Conservation (phyloP, 2,888 invertebrate species). For the Lumbricus terrestris region DNA sequence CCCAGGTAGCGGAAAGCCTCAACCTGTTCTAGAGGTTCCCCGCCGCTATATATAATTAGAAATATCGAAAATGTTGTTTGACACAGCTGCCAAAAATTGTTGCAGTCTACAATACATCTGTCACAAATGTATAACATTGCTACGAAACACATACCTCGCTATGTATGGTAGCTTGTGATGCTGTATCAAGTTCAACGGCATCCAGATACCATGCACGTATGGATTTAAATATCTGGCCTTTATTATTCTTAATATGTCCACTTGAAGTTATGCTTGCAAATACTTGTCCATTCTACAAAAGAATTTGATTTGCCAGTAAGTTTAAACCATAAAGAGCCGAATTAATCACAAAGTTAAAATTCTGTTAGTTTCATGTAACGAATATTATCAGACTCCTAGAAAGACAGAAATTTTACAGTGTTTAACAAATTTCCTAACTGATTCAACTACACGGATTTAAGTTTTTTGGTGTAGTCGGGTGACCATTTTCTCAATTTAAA, state of each 20-base stretch:
- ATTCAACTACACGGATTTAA: not conserved
- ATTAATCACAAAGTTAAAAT: not conserved
- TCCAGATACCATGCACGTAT: not conserved
- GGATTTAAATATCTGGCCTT: not conserved
- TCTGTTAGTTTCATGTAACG: not conserved
- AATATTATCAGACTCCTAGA: not conserved
- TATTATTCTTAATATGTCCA: not conserved
- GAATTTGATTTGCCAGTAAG: not conserved
- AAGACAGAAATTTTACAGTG: not conserved
- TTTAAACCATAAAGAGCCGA: not conserved
- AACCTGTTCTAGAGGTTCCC: too few relatives aligned
- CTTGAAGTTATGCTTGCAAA: not conserved
- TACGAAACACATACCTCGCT: not conserved
- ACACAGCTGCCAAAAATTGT: too few relatives aligned
- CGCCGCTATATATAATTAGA: too few relatives aligned
- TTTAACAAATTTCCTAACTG: not conserved
- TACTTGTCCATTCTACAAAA: slow-evolving; percentile 10
- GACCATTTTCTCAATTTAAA: too few relatives aligned
- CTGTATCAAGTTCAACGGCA: not conserved
- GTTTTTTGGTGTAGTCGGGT: not conserved
- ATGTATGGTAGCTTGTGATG: not conserved
- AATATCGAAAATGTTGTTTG: too few relatives aligned
- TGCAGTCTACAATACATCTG: not conserved
- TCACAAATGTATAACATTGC: not conserved
- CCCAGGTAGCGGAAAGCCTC: too few relatives aligned